These are phyloP conservation scores for Nasonia longicornis DNA, from an alignment of 1,140 invertebrate species.

Conservation along the genomic window DNA sequence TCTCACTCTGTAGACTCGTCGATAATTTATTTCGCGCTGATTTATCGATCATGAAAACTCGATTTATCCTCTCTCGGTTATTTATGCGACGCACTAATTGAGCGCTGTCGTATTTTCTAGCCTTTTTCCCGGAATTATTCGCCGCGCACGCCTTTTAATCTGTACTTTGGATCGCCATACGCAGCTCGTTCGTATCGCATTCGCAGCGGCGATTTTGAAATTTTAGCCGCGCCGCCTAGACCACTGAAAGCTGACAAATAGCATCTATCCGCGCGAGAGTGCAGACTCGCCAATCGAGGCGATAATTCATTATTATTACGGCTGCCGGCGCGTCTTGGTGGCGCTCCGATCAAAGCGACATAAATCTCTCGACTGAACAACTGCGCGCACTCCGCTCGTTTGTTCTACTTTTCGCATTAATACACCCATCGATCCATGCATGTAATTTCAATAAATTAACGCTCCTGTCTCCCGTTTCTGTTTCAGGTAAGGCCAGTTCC, in stretches of 20 bases:
- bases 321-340: background rate
- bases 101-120: conserved; percentile 17
- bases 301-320: conserved; percentile 25
- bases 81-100: conserved; percentile 50
- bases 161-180: conserved; percentile 6
- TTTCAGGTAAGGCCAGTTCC: conserved; percentile 24
- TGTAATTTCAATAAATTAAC: background rate
- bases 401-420: background rate
- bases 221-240: background rate
- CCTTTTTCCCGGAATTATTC: background rate
- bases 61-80: conserved; percentile 15
- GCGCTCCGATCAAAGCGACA: background rate
- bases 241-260: conserved; percentile 5
- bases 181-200: background rate
- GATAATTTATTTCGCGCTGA: conserved; percentile 41
- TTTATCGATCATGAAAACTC: conserved; percentile 32
- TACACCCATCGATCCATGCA: background rate
- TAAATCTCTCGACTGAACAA: background rate
- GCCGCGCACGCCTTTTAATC: background rate
- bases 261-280: background rate
- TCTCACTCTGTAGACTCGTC: background rate
- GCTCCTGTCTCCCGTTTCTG: background rate
- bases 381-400: background rate
- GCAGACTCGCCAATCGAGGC: background rate
- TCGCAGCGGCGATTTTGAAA: conserved; percentile 10